Percentiles rank a stretch among this genome's conserved stretches.
phyloP scores from a whole-genome alignment of 2,888 invertebrate species.

The Folsomia candida region DNA sequence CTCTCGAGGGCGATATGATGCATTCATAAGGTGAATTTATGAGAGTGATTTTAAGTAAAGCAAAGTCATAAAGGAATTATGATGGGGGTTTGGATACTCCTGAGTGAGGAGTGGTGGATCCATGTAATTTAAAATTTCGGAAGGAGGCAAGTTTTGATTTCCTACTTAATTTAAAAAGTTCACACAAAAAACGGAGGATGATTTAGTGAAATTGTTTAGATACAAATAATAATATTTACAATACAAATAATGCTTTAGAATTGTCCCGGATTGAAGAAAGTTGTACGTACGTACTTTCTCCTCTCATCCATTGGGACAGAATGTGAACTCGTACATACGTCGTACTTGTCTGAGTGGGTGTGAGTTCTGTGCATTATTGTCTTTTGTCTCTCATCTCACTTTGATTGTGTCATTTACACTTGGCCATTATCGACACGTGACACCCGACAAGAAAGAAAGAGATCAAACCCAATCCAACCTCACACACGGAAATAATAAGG shows the following conservation, averaged over 20 bases:
- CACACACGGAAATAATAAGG: not conserved
- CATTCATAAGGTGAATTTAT: not conserved
- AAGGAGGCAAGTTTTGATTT: not conserved
- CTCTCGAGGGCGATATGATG: not conserved
- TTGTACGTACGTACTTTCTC: constrained; percentile 8
- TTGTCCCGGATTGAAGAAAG: not conserved
- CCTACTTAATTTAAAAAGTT: not conserved
- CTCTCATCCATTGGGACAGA: not conserved
- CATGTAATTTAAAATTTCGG: not conserved
- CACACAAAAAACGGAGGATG: not conserved
- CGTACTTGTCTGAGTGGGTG: constrained; percentile 3
- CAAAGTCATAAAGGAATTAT: not conserved
- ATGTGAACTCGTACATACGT: too few relatives aligned
- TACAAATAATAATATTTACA: not conserved
- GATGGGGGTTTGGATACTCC: too few relatives aligned
- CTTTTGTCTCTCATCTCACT: not conserved
- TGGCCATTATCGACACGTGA: constrained; percentile 49
- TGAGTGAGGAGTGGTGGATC: not conserved
- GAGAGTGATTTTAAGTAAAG: not conserved
- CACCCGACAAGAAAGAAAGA: constrained; percentile 26
- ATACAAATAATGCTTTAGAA: not conserved
- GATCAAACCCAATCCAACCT: not conserved
- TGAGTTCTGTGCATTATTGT: constrained; percentile 20
- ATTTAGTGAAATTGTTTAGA: not conserved
- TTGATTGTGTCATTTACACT: constrained; percentile 49